Evolutionary conservation across 2,797 vertebrate genomes (phyloP).

Genomic region (Varecia variegata): DNA sequence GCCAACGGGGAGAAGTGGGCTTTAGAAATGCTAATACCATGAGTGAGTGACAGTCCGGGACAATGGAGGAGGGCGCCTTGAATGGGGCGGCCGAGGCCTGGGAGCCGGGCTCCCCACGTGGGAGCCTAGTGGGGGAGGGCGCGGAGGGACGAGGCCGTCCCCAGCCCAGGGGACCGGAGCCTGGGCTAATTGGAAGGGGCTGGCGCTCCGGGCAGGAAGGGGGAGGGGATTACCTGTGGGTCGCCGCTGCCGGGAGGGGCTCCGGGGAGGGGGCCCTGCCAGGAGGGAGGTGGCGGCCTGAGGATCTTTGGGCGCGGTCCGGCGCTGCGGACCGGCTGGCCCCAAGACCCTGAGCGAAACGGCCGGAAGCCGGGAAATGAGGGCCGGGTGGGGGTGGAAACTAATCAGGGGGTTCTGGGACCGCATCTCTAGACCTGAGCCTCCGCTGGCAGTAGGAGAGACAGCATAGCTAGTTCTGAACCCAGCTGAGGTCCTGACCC

Average conservation of each 20-base stretch:
- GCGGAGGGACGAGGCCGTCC: not conserved
- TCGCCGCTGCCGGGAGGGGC: not conserved
- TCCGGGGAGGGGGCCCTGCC: not conserved
- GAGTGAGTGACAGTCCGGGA: slow-evolving; percentile 58
- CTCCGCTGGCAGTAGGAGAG: not conserved
- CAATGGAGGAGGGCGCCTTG: slow-evolving; percentile 42
- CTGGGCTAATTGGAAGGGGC: not conserved
- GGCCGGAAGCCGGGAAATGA: not conserved
- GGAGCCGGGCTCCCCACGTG: not conserved
- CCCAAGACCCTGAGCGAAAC: not conserved
- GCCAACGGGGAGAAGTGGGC: not conserved
- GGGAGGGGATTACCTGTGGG: not conserved
- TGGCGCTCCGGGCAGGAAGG: not conserved
- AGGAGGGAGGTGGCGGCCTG: not conserved
- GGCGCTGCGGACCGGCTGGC: not conserved
- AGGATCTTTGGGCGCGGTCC: not conserved
- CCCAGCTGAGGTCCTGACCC: not conserved
- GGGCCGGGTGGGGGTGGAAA: not conserved
- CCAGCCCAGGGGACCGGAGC: not conserved
- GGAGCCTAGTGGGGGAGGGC: not conserved
- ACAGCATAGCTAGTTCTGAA: not conserved
- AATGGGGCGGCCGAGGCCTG: not conserved
- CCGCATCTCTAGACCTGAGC: not conserved
- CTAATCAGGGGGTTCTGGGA: not conserved
- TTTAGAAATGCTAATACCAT: slow-evolving; percentile 73